Conservation (phyloP, 2,113 vertebrate genomes). For the Oryzias melastigma region DNA sequence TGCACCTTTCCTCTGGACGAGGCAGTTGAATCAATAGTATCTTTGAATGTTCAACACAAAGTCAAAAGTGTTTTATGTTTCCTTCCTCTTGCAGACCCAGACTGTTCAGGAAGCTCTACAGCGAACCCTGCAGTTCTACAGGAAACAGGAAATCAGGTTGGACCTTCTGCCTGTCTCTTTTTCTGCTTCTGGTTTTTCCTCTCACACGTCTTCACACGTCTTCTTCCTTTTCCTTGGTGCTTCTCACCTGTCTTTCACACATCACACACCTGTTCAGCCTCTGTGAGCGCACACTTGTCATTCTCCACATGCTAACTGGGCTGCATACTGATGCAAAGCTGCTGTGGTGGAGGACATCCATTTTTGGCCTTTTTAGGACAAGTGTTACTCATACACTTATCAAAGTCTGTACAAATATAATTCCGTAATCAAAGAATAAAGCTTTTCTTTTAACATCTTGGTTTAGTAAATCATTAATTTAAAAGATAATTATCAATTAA, state of each 20-base stretch:
- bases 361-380: not conserved
- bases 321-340: slow-evolving; percentile 20
- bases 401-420: no score
- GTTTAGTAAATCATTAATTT: no score
- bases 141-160: slow-evolving; percentile 90
- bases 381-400: no score
- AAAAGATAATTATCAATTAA: no score
- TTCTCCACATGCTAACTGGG: not conserved
- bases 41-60: no score
- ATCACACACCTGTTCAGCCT: slow-evolving; percentile 28
- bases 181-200: not conserved
- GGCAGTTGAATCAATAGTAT: no score
- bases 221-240: slow-evolving; percentile 4
- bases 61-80: not conserved
- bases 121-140: slow-evolving; percentile 90
- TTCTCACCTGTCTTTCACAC: slow-evolving; percentile 27
- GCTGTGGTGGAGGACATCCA: not conserved
- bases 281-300: slow-evolving; percentile 7
- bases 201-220: not conserved
- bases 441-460: no score
- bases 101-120: slow-evolving; percentile 92
- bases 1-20: no score
- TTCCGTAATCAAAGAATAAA: no score
- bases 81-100: slow-evolving; percentile 81
- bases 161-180: slow-evolving; percentile 8